Conservation (phyloP, 2,113 vertebrate genomes). For the Fukomys damarensis region DNA sequence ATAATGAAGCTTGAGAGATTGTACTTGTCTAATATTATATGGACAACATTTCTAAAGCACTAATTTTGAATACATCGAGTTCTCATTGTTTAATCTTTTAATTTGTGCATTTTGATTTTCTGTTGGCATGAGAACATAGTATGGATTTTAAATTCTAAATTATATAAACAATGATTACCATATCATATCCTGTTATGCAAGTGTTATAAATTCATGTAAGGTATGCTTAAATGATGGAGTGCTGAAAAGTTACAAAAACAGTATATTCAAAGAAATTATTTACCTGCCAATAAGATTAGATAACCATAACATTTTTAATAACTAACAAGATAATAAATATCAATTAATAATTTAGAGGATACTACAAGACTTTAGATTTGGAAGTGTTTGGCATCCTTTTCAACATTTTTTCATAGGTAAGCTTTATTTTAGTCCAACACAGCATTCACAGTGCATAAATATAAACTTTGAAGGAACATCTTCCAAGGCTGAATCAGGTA, state of each 20-base stretch:
- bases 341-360: not conserved
- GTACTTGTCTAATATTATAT: not conserved
- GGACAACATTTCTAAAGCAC: not conserved
- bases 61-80: not conserved
- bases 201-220: not conserved
- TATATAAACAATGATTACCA: not conserved
- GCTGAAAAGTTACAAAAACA: not conserved
- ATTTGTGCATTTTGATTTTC: not conserved
- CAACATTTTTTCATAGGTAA: not conserved
- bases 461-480: not conserved
- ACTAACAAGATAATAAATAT: not conserved
- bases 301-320: not conserved
- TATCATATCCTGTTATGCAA: not conserved
- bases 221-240: not conserved
- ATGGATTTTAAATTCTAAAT: constrained; percentile 20
- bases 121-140: not conserved
- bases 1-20: not conserved
- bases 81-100: constrained; percentile 17
- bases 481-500: not conserved
- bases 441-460: not conserved
- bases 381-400: not conserved
- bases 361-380: not conserved
- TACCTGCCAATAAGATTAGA: not conserved
- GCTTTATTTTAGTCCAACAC: constrained; percentile 14
- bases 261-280: not conserved